These are phyloP conservation scores for Aphis gossypii DNA, from an alignment of 1,140 invertebrate species.

Conservation along the genomic window DNA sequence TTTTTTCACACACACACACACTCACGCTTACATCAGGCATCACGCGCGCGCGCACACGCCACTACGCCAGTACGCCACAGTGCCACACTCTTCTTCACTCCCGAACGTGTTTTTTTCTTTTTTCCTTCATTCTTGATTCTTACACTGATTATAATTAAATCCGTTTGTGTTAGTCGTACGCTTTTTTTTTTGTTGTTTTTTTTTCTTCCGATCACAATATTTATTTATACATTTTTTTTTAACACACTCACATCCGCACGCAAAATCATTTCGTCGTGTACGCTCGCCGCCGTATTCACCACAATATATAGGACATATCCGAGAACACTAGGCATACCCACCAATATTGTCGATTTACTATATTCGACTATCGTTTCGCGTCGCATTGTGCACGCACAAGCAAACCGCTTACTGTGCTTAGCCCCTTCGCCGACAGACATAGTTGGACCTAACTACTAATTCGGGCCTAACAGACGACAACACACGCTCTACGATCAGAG, in stretches of 20 bases:
- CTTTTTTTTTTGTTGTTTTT: background rate
- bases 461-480: background rate
- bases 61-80: too few relatives aligned
- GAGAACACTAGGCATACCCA: background rate
- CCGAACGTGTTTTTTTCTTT: background rate
- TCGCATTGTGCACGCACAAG: background rate
- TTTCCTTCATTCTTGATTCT: conserved; percentile 36
- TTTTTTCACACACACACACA: background rate
- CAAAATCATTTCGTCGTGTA: background rate
- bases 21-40: background rate
- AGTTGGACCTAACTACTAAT: background rate
- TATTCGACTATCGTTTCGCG: background rate
- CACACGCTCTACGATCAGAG: background rate
- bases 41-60: background rate
- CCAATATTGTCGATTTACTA: background rate
- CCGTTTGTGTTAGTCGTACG: background rate
- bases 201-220: background rate
- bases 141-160: conserved; percentile 43
- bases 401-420: background rate
- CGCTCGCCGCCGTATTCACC: background rate
- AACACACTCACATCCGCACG: background rate
- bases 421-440: background rate
- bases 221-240: background rate
- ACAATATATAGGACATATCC: background rate
- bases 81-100: background rate